Base-by-base conservation (phyloP, 1,140 invertebrate species). In the Drosophila eugracilis region DNA sequence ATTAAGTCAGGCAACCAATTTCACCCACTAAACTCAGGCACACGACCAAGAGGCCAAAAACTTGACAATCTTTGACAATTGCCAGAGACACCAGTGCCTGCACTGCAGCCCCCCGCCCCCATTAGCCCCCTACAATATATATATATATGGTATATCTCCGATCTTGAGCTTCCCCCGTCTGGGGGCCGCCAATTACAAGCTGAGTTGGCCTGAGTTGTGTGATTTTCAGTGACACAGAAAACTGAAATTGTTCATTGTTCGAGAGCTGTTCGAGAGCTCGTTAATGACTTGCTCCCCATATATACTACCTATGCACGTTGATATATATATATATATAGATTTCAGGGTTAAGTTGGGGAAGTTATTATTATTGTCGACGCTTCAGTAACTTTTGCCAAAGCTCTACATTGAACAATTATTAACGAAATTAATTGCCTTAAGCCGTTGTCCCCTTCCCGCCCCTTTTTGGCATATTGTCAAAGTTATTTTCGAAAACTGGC, bases 151-250 rank as follows among this genome's bases (percentile, higher is more conserved):
- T 39, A 57, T 62, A 39, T 58, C 26, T 41, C 42, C 55, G 49
- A 44, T 24, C 34, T 45, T 37, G 39, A 37, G 41, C 49, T 24
- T 55, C 24, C 44, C 44, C 24, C 26, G 34, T 41, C 52, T 42
- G 45, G 32, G 49, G 52, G 53, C 28, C 47, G 63, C 73, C 72
- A 76, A 76, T 75, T 76, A 75, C 72, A 67, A 75, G 69, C 63
- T 54, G 69, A 69, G 67, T 76, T 65, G 63, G 63, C 6, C 36
- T 15, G 45, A 54, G 71, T 78, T 80, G 78, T 80, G 78, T 80
- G 78, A 80, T 74, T 74, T 74, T 74, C 78, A 75, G 78, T 80
- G 78, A 80, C 78, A 80, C 75, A 80, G 78, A 80, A 79, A 80
- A 72, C 76, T 63, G 75, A 78, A 80, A 80, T 80, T 80, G 75